Evolutionary conservation across 1,140 invertebrate genomes (phyloP).

Genomic region (Mizuhopecten yessoensis): DNA sequence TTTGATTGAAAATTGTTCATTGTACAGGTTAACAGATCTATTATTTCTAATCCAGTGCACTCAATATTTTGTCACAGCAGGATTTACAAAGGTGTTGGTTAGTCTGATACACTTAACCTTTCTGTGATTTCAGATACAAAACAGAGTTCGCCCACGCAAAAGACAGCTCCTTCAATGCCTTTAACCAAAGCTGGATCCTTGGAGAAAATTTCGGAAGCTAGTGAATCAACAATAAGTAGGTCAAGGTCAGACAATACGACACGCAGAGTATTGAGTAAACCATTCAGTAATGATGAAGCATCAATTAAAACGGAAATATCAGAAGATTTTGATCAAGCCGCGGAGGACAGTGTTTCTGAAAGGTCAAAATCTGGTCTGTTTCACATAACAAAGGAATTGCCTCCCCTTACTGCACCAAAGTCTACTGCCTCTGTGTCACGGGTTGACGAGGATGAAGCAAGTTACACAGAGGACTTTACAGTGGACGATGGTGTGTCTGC

Average conservation of each 20-base stretch:
- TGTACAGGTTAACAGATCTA: no score
- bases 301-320: constrained; percentile 65
- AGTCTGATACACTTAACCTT: neutral
- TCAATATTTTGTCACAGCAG: no score
- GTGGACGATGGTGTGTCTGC: constrained; percentile 58
- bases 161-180: constrained; percentile 60
- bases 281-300: constrained; percentile 52
- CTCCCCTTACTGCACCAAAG: constrained; percentile 13
- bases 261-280: neutral
- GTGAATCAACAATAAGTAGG: constrained; percentile 68
- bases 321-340: constrained; percentile 67
- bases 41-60: no score
- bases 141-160: constrained; percentile 59
- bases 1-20: no score
- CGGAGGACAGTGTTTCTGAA: constrained; percentile 56
- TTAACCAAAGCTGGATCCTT: constrained; percentile 50
- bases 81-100: no score
- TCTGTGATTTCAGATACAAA: constrained; percentile 68
- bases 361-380: constrained; percentile 57
- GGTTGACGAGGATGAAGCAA: constrained; percentile 62
- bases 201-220: constrained; percentile 78
- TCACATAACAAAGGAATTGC: constrained; percentile 47
- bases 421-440: constrained; percentile 41
- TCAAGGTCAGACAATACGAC: constrained; percentile 42
- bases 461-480: constrained; percentile 72